phyloP scores from a whole-genome alignment of 2,113 vertebrate species.

The Tautogolabrus adspersus region DNA sequence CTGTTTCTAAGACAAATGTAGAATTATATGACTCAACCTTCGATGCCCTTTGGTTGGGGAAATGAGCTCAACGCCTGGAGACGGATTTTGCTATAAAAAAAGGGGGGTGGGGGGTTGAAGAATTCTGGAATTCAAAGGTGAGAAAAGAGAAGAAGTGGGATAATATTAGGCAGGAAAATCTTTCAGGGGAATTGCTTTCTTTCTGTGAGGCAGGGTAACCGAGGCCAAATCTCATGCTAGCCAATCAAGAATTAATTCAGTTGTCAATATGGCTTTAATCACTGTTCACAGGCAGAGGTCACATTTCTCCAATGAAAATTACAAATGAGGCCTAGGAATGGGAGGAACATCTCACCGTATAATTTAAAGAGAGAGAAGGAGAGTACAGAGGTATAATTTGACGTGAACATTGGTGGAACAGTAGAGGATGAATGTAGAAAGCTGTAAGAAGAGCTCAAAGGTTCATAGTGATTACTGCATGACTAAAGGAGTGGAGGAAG shows the following conservation, averaged over 20 bases:
- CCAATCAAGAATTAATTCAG: slow-evolving; percentile 58
- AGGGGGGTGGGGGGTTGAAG: slow-evolving; percentile 1
- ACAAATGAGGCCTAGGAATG: background rate
- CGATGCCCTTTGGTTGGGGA: slow-evolving; percentile 64
- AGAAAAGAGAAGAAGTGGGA: slow-evolving; percentile 37
- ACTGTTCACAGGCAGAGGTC: background rate
- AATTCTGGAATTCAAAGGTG: slow-evolving; percentile 38
- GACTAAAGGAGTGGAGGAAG: slow-evolving; percentile 20
- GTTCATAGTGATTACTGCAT: slow-evolving; percentile 24
- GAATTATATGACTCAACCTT: slow-evolving; percentile 74
- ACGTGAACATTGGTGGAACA: slow-evolving; percentile 2
- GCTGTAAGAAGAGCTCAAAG: background rate
- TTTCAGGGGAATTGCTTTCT: slow-evolving; percentile 63
- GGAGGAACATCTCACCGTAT: background rate
- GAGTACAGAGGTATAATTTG: background rate
- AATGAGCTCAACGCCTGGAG: slow-evolving; percentile 42
- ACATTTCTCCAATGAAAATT: slow-evolving; percentile 29
- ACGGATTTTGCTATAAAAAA: slow-evolving; percentile 14
- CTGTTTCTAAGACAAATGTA: slow-evolving; percentile 72
- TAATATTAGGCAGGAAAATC: slow-evolving; percentile 48
- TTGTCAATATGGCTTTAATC: slow-evolving; percentile 60
- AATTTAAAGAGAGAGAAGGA: background rate
- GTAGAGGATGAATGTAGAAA: background rate
- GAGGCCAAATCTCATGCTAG: slow-evolving; percentile 26
- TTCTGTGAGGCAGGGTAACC: slow-evolving; percentile 29